Evolutionary conservation across 2,113 vertebrate species (phyloP).

Genomic region (Calidris pygmaea): DNA sequence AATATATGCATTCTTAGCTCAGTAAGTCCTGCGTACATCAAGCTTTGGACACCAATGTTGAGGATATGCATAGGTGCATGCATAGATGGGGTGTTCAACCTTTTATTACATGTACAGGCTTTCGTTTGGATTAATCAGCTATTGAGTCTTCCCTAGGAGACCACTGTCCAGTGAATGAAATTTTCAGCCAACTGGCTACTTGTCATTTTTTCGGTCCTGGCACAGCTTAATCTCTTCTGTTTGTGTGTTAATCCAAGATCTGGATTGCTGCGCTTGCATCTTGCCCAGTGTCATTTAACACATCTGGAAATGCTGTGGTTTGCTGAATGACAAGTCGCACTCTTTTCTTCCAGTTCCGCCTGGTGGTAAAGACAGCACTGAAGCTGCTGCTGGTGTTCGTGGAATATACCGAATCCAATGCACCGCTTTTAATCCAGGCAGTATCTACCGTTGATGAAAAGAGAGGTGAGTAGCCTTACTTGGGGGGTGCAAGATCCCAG

Average conservation of each 20-base stretch:
- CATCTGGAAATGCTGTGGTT: not conserved
- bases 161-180: not conserved
- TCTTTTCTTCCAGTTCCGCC: conserved; percentile 83
- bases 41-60: not conserved
- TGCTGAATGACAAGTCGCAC: not conserved
- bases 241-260: not conserved
- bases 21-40: not conserved
- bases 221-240: not conserved
- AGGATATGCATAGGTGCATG: not conserved
- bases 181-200: not conserved
- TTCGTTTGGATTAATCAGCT: not conserved
- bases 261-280: not conserved
- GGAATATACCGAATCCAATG: conserved; percentile 91
- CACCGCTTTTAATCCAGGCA: conserved; percentile 83
- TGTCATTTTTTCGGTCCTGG: not conserved
- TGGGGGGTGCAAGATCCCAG: not conserved
- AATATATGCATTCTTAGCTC: not conserved
- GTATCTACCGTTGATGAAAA: conserved; percentile 83
- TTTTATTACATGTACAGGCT: not conserved
- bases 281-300: not conserved
- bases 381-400: conserved; percentile 96
- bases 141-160: not conserved
- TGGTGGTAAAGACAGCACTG: conserved; percentile 95
- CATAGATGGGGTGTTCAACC: not conserved
- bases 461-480: conserved; percentile 76